phyloP scores from a whole-genome alignment of 1,140 invertebrate genomes.

The Ips nitidus region DNA sequence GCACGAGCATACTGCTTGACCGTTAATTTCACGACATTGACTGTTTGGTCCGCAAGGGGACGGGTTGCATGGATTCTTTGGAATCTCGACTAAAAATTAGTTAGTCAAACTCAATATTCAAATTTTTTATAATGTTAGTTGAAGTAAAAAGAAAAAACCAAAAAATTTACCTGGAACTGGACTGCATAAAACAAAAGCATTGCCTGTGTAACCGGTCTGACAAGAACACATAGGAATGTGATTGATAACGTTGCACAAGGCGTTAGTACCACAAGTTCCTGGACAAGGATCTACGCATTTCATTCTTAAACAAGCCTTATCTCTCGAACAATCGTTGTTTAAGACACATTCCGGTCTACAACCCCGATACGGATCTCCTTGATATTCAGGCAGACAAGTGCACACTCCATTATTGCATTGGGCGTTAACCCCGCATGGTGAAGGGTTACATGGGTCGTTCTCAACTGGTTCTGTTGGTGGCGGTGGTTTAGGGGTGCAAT shows the following conservation, averaged over 20 bases:
- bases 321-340: slow-evolving; percentile 67
- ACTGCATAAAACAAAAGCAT: slow-evolving; percentile 65
- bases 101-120: slow-evolving; percentile 8
- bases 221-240: slow-evolving; percentile 72
- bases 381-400: slow-evolving; percentile 56
- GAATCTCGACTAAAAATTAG: slow-evolving; percentile 36
- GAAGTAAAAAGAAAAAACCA: neutral
- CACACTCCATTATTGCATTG: slow-evolving; percentile 54
- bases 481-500: slow-evolving; percentile 56
- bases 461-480: slow-evolving; percentile 36
- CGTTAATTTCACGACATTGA: slow-evolving; percentile 63
- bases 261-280: slow-evolving; percentile 67
- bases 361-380: slow-evolving; percentile 57
- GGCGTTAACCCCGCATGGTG: slow-evolving; percentile 55
- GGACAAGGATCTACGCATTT: slow-evolving; percentile 69
- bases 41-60: slow-evolving; percentile 69
- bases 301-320: slow-evolving; percentile 62
- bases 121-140: slow-evolving; percentile 1
- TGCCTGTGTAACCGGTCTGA: slow-evolving; percentile 61
- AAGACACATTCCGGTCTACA: slow-evolving; percentile 68
- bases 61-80: slow-evolving; percentile 62
- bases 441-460: slow-evolving; percentile 54
- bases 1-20: slow-evolving; percentile 68
- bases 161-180: slow-evolving; percentile 56
- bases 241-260: slow-evolving; percentile 65